These are phyloP conservation scores for Syritta pipiens DNA, from an alignment of 2,888 invertebrate genomes.

Conservation along the genomic window DNA sequence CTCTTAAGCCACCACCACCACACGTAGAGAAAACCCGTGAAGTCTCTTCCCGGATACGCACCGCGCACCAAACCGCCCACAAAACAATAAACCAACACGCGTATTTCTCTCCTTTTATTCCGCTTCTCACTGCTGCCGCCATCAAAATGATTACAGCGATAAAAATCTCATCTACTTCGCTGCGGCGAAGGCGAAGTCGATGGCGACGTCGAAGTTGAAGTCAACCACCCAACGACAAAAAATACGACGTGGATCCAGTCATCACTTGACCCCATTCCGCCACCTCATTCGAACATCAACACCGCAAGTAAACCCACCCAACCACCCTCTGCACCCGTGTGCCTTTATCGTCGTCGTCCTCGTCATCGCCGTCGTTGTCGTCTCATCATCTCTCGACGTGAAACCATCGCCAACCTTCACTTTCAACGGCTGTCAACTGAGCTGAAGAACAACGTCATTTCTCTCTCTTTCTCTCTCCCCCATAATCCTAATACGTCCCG, in stretches of 20 bases:
- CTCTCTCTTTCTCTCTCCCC: constrained; percentile 42
- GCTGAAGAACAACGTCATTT: constrained; percentile 57
- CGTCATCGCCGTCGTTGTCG: constrained; percentile 25
- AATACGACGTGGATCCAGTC: too few relatives aligned
- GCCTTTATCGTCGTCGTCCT: constrained; percentile 22
- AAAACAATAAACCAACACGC: constrained; percentile 33
- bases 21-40: constrained; percentile 22
- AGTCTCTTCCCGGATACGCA: background rate
- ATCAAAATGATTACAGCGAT: constrained; percentile 57
- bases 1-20: constrained; percentile 13
- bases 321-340: constrained; percentile 3
- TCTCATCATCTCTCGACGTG: constrained; percentile 27
- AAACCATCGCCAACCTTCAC: constrained; percentile 57
- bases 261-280: constrained; percentile 64
- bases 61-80: constrained; percentile 11
- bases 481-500: constrained; percentile 17
- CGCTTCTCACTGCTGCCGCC: background rate
- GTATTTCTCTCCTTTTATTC: background rate
- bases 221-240: constrained; percentile 13
- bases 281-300: constrained; percentile 31
- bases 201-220: too few relatives aligned
- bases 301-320: constrained; percentile 12
- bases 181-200: too few relatives aligned
- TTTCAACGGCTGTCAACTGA: constrained; percentile 63
- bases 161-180: constrained; percentile 60